Evolutionary conservation across 2,113 vertebrate genomes (phyloP), one percentile per base, ranked within the genome.

Genomic region (Bettongia penicillata): DNA sequence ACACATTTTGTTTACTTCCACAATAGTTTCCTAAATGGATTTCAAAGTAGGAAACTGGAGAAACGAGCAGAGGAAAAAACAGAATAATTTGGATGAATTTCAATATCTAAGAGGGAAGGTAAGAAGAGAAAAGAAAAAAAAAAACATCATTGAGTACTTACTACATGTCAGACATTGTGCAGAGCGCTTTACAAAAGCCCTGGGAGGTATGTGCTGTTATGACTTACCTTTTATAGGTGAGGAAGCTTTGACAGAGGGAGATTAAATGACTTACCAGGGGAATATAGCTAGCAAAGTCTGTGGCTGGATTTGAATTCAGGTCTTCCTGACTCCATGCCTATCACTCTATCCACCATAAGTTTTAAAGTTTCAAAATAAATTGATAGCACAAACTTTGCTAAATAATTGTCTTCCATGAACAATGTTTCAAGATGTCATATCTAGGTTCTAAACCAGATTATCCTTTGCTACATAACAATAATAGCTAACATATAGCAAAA

Each of bases 281-380:
- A 53, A 53, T 53, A 53, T 7, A 53, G 53, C 22, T 24, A 53
- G 53, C 10, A 28, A 28, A 57, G 26, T 28, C 26, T 57, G 55
- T 26, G 9, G 55, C 55, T 57, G 8, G 55, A 57, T 57, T 57
- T n/a, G 5, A 77, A 1, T 77, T 77, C 31, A n/a, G 61, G 4
- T 77, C 14, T 68, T n/a, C 31, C 19, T 77, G 12, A n/a, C 37
- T n/a, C 61, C 37, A 77, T 19, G 37, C 5, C 37, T 8, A 61
- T n/a, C 31, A 68, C 61, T 37, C 31, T 77, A n/a, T 77, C 14
- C 37, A 16, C 3, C n/a, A n/a, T n/a, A 77, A n/a, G 14, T n/a
- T 77, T 77, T 77, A 91, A 93, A 53, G 7, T 47, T 96, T 95
- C 49, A 8, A 96, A 94, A 93, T 93, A 95, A 92, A 92, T 3